Base-by-base conservation (phyloP, 2,888 invertebrate genomes). In the Chrysopilus asiliformis region DNA sequence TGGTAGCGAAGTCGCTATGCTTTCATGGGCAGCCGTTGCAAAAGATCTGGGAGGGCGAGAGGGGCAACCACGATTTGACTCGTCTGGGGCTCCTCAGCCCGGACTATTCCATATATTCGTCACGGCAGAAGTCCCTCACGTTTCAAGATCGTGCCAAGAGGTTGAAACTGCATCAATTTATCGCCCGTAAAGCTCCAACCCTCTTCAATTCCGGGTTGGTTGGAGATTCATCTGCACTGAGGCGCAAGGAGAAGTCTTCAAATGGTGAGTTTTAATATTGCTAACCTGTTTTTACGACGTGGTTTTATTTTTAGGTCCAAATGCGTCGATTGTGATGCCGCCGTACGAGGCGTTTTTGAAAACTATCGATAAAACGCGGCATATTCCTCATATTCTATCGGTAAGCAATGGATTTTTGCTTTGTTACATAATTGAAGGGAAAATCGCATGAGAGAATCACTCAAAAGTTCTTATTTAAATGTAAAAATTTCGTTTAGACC, bases 1-100 rank as follows among this genome's bases (percentile, higher is more conserved):
- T 58, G 33, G 52, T 87, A 58, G 66, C 76, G 55, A 77, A 77
- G 54, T 72, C 81, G 43, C 66, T 87, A 49, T 81, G 83, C 65
- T 87, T 79, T 59, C 87, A 87, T 67, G 87, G 87, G 3, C 83
- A 83, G 53, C 85, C 85, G 53, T 66, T 87, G 47, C 84, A 83
- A 64, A 87, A 86, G 66, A 74, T 84, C 49, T 86, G 86, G 85
- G 86, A 86, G 57, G 74, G 77, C 18, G 86, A 86, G 56, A 73
- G 80, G 51, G 83, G 84, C 40, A 79, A 81, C 52, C 76, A 75
- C 36, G 83, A 84, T 56, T 64, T 86, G 41, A 51, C 68, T 16
- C 74, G 76, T 55, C 61, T 76, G 44, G 73, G 73, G 38, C 66
- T 72, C 28, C 66, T 67, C 26, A 69, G 69, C 56, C 66, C 80